Conservation (phyloP, 2,113 vertebrate species). For the Polypterus senegalus region DNA sequence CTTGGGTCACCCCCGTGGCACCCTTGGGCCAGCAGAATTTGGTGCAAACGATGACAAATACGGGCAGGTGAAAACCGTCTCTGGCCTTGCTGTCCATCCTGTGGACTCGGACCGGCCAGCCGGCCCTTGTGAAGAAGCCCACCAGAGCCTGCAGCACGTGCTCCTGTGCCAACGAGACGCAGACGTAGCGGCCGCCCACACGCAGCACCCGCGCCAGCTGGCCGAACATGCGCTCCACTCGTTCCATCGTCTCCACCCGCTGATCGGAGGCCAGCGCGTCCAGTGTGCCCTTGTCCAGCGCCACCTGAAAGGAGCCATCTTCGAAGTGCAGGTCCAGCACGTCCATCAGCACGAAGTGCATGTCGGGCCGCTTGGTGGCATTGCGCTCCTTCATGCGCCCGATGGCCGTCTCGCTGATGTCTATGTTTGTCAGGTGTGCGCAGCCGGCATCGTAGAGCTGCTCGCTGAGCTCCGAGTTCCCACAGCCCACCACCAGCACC, state of each 20-base stretch:
- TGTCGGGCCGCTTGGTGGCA: conserved; percentile 45
- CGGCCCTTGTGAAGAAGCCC: conserved; percentile 67
- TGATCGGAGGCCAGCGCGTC: conserved; percentile 73
- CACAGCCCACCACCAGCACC: conserved; percentile 93
- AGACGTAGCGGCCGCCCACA: conserved; percentile 80
- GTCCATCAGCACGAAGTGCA: conserved; percentile 76
- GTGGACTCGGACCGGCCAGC: conserved; percentile 83
- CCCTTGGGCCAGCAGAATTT: conserved; percentile 63
- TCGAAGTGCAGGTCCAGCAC: conserved; percentile 73
- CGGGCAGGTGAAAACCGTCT: conserved; percentile 60
- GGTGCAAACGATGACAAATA: conserved; percentile 84
- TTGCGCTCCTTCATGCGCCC: conserved; percentile 78
- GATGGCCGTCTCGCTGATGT: conserved; percentile 74
- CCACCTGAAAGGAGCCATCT: conserved; percentile 64
- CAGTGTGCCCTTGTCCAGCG: conserved; percentile 85
- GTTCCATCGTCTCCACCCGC: conserved; percentile 40
- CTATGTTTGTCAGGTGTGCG: conserved; percentile 73
- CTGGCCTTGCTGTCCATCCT: conserved; percentile 46
- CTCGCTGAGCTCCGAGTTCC: conserved; percentile 90
- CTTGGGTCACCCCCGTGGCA: conserved; percentile 44
- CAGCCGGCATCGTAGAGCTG: conserved; percentile 82
- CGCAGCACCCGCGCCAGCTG: conserved; percentile 75
- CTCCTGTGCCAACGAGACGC: conserved; percentile 84
- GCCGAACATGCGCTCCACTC: conserved; percentile 63
- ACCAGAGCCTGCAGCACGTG: conserved; percentile 70